Evolutionary conservation across 2,797 vertebrate genomes (phyloP).

Genomic region (Sylvilagus floridanus): DNA sequence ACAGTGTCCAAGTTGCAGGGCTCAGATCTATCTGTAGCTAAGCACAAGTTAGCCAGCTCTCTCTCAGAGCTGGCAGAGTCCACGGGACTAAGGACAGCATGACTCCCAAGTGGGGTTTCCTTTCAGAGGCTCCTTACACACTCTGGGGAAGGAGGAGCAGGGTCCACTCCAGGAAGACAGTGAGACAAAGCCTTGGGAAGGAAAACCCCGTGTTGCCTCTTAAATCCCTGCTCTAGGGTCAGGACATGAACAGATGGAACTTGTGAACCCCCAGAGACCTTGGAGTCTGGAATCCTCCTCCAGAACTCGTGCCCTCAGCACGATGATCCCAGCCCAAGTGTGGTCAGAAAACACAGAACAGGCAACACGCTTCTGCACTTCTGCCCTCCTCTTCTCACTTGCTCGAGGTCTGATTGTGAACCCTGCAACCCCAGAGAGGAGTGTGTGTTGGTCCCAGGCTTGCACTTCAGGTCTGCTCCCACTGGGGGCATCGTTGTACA

Average conservation of each 20-base stretch:
- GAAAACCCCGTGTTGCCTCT: neutral
- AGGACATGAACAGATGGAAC: neutral
- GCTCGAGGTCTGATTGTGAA: neutral
- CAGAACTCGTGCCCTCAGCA: neutral
- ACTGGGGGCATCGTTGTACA: neutral
- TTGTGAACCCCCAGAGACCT: neutral
- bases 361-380: neutral
- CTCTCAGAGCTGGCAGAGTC: neutral
- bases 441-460: neutral
- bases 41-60: neutral
- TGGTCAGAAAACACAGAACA: neutral
- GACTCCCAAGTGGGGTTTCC: neutral
- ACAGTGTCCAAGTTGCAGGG: neutral
- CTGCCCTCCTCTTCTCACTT: neutral
- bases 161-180: neutral
- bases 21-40: neutral
- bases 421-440: neutral
- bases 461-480: neutral
- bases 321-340: neutral
- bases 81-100: neutral
- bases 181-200: neutral
- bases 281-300: neutral
- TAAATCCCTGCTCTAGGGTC: neutral
- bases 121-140: neutral
- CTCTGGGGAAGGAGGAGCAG: neutral